A percentile compares a stretch with the other conserved stretches of the same genome.
Conservation (phyloP, 1,140 invertebrate genomes). For the Steinernema khuongi region DNA sequence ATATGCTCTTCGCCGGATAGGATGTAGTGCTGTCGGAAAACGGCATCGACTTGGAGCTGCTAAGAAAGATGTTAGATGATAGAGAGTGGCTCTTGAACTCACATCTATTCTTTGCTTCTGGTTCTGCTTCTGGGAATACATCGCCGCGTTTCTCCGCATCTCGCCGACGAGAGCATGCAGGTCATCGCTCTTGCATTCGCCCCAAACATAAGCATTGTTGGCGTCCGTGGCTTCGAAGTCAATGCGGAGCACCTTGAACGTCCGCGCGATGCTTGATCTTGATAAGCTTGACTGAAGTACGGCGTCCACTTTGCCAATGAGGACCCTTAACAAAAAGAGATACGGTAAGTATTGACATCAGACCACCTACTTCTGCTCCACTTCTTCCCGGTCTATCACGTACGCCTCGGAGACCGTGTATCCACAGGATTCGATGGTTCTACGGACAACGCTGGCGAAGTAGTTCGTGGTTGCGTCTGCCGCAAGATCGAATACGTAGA, state of each 20-base stretch:
- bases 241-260: background rate
- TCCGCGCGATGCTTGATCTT: background rate
- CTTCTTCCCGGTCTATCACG: background rate
- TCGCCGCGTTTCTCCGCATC: background rate
- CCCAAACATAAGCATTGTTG: background rate
- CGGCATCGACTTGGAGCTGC: background rate
- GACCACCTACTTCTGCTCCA: background rate
- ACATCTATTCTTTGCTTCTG: background rate
- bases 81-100: background rate
- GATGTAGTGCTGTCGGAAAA: background rate
- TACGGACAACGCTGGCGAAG: background rate
- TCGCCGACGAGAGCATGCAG: background rate
- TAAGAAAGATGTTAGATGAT: background rate
- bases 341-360: background rate
- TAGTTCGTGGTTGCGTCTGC: background rate
- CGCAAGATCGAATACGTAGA: background rate
- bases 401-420: background rate
- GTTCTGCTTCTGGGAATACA: background rate
- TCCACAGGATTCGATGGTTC: background rate
- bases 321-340: background rate
- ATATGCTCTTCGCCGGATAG: background rate
- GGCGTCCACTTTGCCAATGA: background rate
- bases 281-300: background rate
- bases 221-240: background rate
- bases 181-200: background rate